A percentile compares a stretch with the other conserved stretches of the same genome.
Conservation (phyloP, 2,888 invertebrate species). For the Ormyrus labotus region DNA sequence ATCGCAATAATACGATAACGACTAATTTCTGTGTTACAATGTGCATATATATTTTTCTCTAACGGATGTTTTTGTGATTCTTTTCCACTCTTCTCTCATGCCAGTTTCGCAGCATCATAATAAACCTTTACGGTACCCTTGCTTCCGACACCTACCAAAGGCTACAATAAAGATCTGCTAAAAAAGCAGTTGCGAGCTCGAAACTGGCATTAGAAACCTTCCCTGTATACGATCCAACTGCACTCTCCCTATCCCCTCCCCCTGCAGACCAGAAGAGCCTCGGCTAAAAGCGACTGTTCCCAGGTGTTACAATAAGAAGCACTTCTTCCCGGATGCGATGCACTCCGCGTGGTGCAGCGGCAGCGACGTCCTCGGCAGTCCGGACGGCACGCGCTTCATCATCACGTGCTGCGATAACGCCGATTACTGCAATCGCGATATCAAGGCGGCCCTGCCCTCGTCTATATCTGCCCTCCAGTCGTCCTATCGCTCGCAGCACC, state of each 20-base stretch:
- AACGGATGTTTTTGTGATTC: background rate
- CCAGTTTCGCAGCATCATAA: background rate
- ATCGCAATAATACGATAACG: background rate
- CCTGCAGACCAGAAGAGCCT: background rate
- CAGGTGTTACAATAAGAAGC: slow-evolving; percentile 74
- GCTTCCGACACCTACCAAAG: too few species aligned
- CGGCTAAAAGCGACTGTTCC: slow-evolving; percentile 55
- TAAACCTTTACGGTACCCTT: background rate
- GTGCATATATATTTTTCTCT: background rate
- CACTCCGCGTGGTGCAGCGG: slow-evolving; percentile 72
- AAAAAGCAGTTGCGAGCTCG: too few species aligned
- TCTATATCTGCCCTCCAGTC: slow-evolving; percentile 64
- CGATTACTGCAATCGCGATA: slow-evolving; percentile 85
- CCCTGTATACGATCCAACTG: too few species aligned
- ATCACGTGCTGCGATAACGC: slow-evolving; percentile 87
- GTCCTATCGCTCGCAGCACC: slow-evolving; percentile 66
- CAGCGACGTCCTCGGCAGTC: slow-evolving; percentile 67
- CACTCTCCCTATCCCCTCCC: too few species aligned
- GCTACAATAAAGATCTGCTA: too few species aligned
- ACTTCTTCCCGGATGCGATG: slow-evolving; percentile 72
- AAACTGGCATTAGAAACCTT: too few species aligned
- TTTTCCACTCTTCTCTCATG: background rate
- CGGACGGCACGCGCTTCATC: slow-evolving; percentile 81
- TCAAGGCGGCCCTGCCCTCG: slow-evolving; percentile 78
- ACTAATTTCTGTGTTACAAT: slow-evolving; percentile 29